Evolutionary conservation across 2,113 vertebrate species (phyloP), one percentile per base, ranked within the genome.

Genomic region (Alouatta palliata): DNA sequence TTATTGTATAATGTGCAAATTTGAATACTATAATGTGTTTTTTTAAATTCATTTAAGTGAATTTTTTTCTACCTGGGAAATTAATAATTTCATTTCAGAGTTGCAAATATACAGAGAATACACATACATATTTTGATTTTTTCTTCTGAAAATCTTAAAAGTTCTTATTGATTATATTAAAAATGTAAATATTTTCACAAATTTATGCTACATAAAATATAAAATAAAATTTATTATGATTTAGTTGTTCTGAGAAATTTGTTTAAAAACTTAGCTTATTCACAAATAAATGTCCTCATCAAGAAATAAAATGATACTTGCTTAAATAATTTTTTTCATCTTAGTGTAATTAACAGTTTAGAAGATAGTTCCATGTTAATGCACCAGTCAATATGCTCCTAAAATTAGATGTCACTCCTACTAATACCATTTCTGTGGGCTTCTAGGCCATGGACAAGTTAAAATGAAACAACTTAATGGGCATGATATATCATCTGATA

Each of bases 151-250:
- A 79, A 32, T 80, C 8, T 64, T 89, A 47, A 43, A 91, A 20
- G 4, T 37, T 90, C 12, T 84, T 81, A 58, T 21, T 80, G 5
- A 2, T 79, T 75, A 61, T 81, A 32, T 16, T 40, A 68, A 85
- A 6, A 64, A 89, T 89, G 6, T 52, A 92, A 92, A 35, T 83
- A 23, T 81, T 87, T 97, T 91, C 43, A 71, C 1, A 91, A 73
- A n/a, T 58, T 37, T 37, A 66, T 64, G 16, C 8, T 66, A 61
- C 49, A 19, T 64, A 88, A 64, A 35, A 66, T 77, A 71, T n/a
- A 47, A 56, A 81, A 49, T 37, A 32, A 68, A 87, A 8, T 20
- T 92, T 66, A 68, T 66, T 86, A n/a, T n/a, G 1, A 27, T 70
- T 90, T 86, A 68, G 11, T 70, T 68, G 9, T 76, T 75, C 80